Base-by-base conservation (phyloP, 2,888 invertebrate genomes). In the Agrotis segetum region DNA sequence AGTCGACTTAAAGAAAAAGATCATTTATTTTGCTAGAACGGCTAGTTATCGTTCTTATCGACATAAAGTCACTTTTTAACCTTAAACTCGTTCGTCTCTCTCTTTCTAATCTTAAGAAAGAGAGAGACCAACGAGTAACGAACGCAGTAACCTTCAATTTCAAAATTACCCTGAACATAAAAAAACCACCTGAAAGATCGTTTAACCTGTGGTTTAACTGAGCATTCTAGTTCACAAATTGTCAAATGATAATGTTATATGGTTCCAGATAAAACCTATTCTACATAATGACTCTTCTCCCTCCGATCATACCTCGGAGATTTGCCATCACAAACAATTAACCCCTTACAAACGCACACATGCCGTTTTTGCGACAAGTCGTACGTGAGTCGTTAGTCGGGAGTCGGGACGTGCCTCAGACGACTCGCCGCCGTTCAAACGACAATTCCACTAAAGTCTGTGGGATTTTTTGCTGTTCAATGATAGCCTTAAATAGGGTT, bases 381-480 rank as follows among this genome's bases (percentile, higher is more conserved):
- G 68, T 77, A 66, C 72, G 77, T 71, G 82, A 16, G 60, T 72
- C 72, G 65, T 77, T 79, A 60, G 67, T 68, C 17, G 24, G 21
- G 16, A 53, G 67, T 66, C 9, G 34, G 46, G 24, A 79, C 82
- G 66, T 73, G 82, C 24, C 73, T 52, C 53, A 50, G 65, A 67
- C 77, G 77, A 72, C 52, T 44, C 50, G 14, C 40, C 55, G 16
- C 44, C 59, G 59, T 46, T 74, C 62, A 66, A 63, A 81, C 67
- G 77, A 73, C 49, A 56, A 63, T 69, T 67, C 66, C 66, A 56
- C 73, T 69, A 44, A 65, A 78, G 68, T 72, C 65, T 81, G 68
- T 59, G 68, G 59, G 24, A 29, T 73, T 78, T 78, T 79, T 68
- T 78, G 55, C 66, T 59, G 62, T 79, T 67, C 67, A 67, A 72